Conservation (phyloP, 2,113 vertebrate genomes). For the Trichomycterus rosablanca region DNA sequence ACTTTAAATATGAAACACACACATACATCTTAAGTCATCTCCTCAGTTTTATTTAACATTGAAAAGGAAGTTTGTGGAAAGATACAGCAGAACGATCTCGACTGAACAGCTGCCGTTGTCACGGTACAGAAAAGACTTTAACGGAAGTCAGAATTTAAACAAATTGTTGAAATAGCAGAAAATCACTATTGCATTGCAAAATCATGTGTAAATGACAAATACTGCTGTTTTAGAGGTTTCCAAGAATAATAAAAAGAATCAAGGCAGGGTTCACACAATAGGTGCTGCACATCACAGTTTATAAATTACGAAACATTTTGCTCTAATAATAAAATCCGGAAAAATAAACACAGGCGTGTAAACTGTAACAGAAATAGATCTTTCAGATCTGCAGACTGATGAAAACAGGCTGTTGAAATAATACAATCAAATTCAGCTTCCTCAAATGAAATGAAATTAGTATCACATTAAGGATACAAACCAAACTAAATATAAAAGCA, state of each 20-base stretch:
- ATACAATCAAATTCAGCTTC: background rate
- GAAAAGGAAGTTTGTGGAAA: constrained; percentile 67
- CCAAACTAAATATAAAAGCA: constrained; percentile 22
- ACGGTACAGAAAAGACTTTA: constrained; percentile 71
- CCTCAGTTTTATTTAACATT: constrained; percentile 62
- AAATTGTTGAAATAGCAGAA: constrained; percentile 62
- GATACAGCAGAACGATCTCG: constrained; percentile 76
- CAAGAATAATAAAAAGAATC: constrained; percentile 51
- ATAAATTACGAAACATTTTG: constrained; percentile 51
- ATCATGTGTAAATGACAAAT: constrained; percentile 61
- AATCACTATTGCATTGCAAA: constrained; percentile 71
- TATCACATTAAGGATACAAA: background rate
- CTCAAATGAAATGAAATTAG: background rate
- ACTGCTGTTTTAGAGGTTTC: constrained; percentile 51
- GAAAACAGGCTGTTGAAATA: no score
- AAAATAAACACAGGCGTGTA: constrained; percentile 72
- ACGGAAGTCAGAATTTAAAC: constrained; percentile 66
- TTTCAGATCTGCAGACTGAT: constrained; percentile 41
- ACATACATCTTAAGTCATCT: no score
- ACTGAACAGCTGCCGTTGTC: constrained; percentile 79
- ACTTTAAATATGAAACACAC: no score
- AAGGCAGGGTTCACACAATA: constrained; percentile 53
- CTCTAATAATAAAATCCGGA: constrained; percentile 59
- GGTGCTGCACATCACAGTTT: constrained; percentile 46
- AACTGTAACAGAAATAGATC: constrained; percentile 71